phyloP scores from a whole-genome alignment of 2,888 invertebrate species.

The Athalia rosae region DNA sequence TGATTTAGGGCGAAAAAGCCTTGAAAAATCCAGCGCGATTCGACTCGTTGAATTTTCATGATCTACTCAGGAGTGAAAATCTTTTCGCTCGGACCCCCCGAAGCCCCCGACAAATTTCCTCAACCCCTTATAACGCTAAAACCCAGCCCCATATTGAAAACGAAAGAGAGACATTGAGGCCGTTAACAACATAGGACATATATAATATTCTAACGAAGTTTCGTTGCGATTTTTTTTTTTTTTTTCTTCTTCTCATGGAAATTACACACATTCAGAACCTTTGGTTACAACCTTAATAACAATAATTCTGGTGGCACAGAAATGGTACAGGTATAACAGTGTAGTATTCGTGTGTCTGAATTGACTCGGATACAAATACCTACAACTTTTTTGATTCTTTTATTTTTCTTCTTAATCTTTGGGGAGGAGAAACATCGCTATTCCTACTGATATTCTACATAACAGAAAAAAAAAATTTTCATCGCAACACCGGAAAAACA shows the following conservation, averaged over 20 bases:
- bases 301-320: constrained; percentile 15
- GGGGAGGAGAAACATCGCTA: too few species aligned
- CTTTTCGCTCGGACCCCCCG: neutral
- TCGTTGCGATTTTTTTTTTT: too few species aligned
- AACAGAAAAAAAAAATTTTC: too few species aligned
- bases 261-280: too few species aligned
- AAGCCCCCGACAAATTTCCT: neutral
- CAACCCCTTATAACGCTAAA: constrained; percentile 57
- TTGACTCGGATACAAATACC: neutral
- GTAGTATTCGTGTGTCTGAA: neutral
- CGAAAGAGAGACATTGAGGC: constrained; percentile 20
- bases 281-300: neutral
- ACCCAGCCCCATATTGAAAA: constrained; percentile 59
- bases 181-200: constrained; percentile 7
- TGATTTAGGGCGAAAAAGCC: too few species aligned
- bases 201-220: neutral
- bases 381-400: too few species aligned
- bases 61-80: neutral
- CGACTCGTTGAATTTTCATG: too few species aligned
- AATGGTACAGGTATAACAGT: neutral
- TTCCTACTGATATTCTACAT: too few species aligned
- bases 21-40: too few species aligned
- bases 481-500: too few species aligned
- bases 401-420: too few species aligned
- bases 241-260: too few species aligned